Evolutionary conservation across 2,888 invertebrate genomes (phyloP), one percentile per base, ranked within the genome.

Genomic region (Polietes domitor): DNA sequence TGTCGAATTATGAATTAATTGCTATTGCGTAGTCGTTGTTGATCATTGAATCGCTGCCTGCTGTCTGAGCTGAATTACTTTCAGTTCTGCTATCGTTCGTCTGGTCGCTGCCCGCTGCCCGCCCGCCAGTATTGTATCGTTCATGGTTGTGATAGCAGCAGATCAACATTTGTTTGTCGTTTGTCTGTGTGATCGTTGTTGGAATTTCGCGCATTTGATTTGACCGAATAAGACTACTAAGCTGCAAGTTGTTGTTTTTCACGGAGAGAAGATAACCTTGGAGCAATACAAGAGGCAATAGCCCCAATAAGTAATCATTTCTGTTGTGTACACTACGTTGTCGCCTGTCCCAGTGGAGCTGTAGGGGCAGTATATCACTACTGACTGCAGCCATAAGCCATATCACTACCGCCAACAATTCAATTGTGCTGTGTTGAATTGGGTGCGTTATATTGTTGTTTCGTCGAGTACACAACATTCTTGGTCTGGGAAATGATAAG

Each of bases 181-280:
- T 53, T 53, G 10, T 6, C 24, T 50, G 63, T 37, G 61, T 61
- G 68, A 63, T 26, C 32, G 28, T 61, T 58, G 53, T 43, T 78
- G 41, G 63, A 83, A 74, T 73, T 77, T 77, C 71, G 74, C 78
- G 68, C 21, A 79, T 74, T 83, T 65, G 55, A 58, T 43, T 37
- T 21, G 32, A 43, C 50, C 37, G 53, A 41, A 21, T 79, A 47
- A 19, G 47, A 17, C 53, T 63, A n/a, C n/a, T 43, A 28, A 70
- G 19, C 55, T 73, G 61, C 58, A 61, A 5, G 24, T 74, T 75
- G 75, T 37, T 47, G n/a, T 37, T 15, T 24, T 53, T 72, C 47
- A 79, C 82, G 82, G 71, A 82, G 78, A 80, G 73, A 37, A 68
- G 77, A 86, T 86, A 86, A 85, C 86, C 86, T 86, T 86, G 86